Conservation (phyloP, 1,140 invertebrate genomes). For the Zaprionus camerounensis region DNA sequence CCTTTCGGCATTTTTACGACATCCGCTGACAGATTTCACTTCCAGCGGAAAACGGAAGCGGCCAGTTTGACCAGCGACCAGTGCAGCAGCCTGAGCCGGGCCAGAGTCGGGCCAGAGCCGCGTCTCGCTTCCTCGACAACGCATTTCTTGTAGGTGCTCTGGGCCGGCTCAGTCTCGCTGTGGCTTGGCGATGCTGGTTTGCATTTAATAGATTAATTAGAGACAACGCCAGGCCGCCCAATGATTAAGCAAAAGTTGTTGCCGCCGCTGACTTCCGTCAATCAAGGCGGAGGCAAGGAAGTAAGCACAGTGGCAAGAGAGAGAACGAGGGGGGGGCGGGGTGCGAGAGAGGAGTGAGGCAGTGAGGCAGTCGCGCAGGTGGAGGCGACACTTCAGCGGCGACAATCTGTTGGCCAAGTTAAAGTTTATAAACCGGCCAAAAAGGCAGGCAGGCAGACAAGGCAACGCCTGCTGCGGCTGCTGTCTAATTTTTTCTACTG, state of each 20-base stretch:
- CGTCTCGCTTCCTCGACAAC: slow-evolving; percentile 66
- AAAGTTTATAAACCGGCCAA: slow-evolving; percentile 49
- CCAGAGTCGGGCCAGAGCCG: slow-evolving; percentile 14
- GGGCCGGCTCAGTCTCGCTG: background rate
- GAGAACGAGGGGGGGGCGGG: background rate
- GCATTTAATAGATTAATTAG: slow-evolving; percentile 82
- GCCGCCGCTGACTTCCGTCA: slow-evolving; percentile 70
- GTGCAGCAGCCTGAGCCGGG: slow-evolving; percentile 9
- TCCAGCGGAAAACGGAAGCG: slow-evolving; percentile 81
- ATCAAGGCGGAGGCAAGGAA: slow-evolving; percentile 47
- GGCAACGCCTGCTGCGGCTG: slow-evolving; percentile 46
- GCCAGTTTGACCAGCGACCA: slow-evolving; percentile 51
- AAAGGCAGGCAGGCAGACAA: slow-evolving; percentile 27
- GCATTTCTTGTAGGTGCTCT: slow-evolving; percentile 60
- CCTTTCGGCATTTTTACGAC: slow-evolving; percentile 77
- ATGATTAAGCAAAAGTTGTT: slow-evolving; percentile 79
- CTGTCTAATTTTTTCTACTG: slow-evolving; percentile 44
- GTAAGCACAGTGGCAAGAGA: slow-evolving; percentile 3
- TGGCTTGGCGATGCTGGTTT: slow-evolving; percentile 49
- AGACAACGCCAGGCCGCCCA: slow-evolving; percentile 68
- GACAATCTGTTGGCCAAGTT: slow-evolving; percentile 48
- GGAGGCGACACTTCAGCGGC: slow-evolving; percentile 46
- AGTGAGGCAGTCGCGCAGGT: slow-evolving; percentile 10
- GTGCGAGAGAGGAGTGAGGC: too few species aligned
- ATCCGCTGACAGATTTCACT: slow-evolving; percentile 77